phyloP scores from a whole-genome alignment of 2,888 invertebrate species.

The Drosophila eohydei region DNA sequence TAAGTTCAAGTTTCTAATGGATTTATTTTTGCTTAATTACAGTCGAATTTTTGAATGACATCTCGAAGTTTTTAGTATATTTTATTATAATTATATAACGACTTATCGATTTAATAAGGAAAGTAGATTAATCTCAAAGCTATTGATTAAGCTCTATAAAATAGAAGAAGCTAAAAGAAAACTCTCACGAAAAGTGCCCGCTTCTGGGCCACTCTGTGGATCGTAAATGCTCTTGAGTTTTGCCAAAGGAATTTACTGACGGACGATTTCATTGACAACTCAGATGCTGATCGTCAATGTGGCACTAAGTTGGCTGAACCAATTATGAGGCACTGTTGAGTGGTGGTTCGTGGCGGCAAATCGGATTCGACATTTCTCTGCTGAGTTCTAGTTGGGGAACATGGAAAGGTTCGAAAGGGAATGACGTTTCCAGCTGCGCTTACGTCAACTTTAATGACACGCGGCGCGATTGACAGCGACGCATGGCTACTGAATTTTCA shows the following conservation, averaged over 20 bases:
- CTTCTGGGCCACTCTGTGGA: neutral
- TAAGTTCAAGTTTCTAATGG: too few relatives aligned
- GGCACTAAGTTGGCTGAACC: slow-evolving; percentile 49
- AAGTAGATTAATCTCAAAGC: too few relatives aligned
- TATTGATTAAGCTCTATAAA: neutral
- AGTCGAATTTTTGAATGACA: too few relatives aligned
- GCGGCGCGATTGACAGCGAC: slow-evolving; percentile 73
- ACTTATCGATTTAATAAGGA: too few relatives aligned
- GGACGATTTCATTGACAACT: slow-evolving; percentile 6
- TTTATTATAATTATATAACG: too few relatives aligned
- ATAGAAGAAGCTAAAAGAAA: neutral
- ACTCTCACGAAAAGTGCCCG: neutral
- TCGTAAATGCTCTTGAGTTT: neutral
- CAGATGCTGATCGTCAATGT: slow-evolving; percentile 56
- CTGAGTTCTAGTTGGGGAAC: slow-evolving; percentile 20
- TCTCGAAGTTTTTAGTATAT: too few relatives aligned
- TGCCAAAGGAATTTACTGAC: neutral
- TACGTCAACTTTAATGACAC: slow-evolving; percentile 80
- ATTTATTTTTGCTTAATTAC: too few relatives aligned
- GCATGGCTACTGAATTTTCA: slow-evolving; percentile 72
- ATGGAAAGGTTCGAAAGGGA: slow-evolving; percentile 28
- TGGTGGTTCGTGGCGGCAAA: slow-evolving; percentile 60
- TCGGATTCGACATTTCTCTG: slow-evolving; percentile 42
- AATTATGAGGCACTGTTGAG: slow-evolving; percentile 36
- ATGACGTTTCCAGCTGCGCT: slow-evolving; percentile 70